Evolutionary conservation across 2,888 invertebrate species (phyloP).

Genomic region (Drosophila longiperda): DNA sequence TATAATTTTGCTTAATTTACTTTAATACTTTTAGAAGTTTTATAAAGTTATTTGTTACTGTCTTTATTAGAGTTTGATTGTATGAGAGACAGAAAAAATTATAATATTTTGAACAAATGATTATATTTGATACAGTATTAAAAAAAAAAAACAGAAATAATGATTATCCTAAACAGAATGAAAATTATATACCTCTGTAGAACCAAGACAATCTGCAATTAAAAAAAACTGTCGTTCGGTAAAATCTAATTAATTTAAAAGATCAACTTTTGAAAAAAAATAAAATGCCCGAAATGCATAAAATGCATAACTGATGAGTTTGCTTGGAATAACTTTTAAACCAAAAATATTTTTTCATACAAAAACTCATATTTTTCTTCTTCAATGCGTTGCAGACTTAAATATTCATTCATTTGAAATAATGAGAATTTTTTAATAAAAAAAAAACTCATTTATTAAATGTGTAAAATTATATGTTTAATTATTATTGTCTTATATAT

Average conservation of each 20-base stretch:
- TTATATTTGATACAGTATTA: background rate
- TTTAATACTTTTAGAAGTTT: too few species aligned
- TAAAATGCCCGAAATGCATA: too few species aligned
- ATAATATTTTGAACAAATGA: background rate
- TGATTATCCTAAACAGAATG: background rate
- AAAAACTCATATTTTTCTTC: background rate
- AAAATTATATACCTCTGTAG: too few species aligned
- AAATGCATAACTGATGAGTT: too few species aligned
- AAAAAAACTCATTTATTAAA: background rate
- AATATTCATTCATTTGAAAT: background rate
- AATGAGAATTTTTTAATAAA: background rate
- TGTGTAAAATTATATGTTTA: too few species aligned
- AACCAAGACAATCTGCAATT: too few species aligned
- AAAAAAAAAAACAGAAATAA: background rate
- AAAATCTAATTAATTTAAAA: background rate
- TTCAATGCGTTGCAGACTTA: background rate
- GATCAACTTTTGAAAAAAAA: background rate
- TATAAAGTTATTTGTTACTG: too few species aligned
- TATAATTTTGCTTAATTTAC: too few species aligned
- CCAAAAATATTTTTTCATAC: fast-evolving
- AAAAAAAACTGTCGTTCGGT: too few species aligned
- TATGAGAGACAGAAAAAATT: background rate
- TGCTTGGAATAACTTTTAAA: background rate
- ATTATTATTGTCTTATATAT: background rate
- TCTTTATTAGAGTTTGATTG: background rate